These are phyloP conservation scores for Phasia obesa DNA, from an alignment of 2,888 invertebrate genomes.

Conservation along the genomic window DNA sequence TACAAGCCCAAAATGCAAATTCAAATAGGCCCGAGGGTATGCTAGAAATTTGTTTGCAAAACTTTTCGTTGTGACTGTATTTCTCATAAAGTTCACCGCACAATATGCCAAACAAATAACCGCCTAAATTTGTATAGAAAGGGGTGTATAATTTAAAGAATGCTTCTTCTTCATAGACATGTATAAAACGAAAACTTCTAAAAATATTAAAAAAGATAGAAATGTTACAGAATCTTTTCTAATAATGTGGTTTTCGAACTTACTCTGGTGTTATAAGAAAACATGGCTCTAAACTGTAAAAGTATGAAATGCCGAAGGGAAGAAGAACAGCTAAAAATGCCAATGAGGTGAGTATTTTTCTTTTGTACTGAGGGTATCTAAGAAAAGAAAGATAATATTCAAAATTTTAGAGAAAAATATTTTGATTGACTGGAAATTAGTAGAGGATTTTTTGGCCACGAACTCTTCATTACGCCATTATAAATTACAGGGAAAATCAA, in stretches of 20 bases:
- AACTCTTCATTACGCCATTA: no score
- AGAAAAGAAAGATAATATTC: no score
- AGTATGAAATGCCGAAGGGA: constrained; percentile 74
- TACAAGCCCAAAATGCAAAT: constrained; percentile 72
- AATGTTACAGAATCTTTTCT: background rate
- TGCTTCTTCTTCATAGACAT: constrained; percentile 75
- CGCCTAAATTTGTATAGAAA: constrained; percentile 79
- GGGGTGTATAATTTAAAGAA: constrained; percentile 78
- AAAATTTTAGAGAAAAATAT: no score
- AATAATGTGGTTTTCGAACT: constrained; percentile 49
- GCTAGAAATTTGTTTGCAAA: constrained; percentile 59
- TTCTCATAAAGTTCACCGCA: constrained; percentile 76
- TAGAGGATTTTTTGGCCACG: no score
- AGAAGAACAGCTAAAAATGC: constrained; percentile 48
- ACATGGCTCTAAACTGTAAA: constrained; percentile 74
- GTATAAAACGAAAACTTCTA: constrained; percentile 78
- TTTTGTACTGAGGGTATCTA: constrained; percentile 67
- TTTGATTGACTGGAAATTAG: no score
- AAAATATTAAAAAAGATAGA: background rate
- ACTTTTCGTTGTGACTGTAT: constrained; percentile 30
- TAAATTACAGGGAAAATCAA: no score
- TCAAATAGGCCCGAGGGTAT: constrained; percentile 71
- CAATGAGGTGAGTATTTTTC: constrained; percentile 34
- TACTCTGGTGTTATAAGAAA: constrained; percentile 79
- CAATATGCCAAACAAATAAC: constrained; percentile 78